These are phyloP conservation scores for Drosophila peninsularis DNA, from an alignment of 2,888 invertebrate species.

Conservation along the genomic window DNA sequence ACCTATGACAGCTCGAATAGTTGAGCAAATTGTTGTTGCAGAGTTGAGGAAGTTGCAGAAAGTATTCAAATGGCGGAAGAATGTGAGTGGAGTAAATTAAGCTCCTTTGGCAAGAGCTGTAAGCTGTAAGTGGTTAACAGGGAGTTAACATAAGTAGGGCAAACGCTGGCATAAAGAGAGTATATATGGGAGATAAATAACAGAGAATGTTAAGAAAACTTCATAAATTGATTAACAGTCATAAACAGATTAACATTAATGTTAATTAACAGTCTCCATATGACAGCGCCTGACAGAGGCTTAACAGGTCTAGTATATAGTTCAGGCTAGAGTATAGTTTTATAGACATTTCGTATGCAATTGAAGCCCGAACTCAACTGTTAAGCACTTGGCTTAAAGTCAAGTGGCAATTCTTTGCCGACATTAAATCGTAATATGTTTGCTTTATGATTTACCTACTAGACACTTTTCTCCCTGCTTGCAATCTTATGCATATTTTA, in stretches of 20 bases:
- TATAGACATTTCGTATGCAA: not conserved
- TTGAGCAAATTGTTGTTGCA: not conserved
- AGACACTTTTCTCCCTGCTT: conserved; percentile 7
- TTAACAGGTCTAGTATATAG: too few species aligned
- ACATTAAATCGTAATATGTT: conserved; percentile 2
- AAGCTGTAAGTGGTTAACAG: conserved; percentile 4
- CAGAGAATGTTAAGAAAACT: not conserved
- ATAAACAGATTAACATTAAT: too few species aligned
- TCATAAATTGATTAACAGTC: too few species aligned
- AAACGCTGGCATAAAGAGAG: not conserved
- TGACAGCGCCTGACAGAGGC: not conserved
- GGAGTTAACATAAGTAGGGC: not conserved
- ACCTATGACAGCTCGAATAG: conserved; percentile 2
- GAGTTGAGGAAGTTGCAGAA: not conserved
- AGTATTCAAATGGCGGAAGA: conserved; percentile 4
- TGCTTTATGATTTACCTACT: conserved; percentile 30
- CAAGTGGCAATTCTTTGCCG: conserved; percentile 1
- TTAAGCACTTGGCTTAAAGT: not conserved
- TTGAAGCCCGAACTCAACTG: not conserved
- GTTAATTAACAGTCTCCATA: not conserved
- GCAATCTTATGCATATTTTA: conserved; percentile 18
- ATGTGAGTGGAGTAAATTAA: not conserved
- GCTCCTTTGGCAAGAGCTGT: not conserved
- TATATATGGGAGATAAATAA: too few species aligned
- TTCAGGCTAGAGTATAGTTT: too few species aligned